Base-by-base conservation (phyloP, 1,140 invertebrate genomes). In the Caenorhabditis inopinata region DNA sequence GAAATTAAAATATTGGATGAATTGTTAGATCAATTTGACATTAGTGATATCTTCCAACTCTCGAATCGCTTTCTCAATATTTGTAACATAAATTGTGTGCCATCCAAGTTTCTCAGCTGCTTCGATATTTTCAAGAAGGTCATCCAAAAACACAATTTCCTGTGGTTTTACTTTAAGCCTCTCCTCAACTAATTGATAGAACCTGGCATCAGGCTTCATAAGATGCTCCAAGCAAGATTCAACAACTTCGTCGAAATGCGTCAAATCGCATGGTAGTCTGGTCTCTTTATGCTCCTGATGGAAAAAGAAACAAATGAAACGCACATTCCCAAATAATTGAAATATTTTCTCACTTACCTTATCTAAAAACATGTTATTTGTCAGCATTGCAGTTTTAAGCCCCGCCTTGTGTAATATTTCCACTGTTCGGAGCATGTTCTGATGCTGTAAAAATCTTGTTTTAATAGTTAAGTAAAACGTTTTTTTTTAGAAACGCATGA, bases 301-400 rank as follows among this genome's bases (percentile, higher is more conserved):
- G n/a, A n/a, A n/a, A n/a, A n/a, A n/a, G n/a, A n/a, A n/a, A n/a
- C n/a, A n/a, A n/a, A n/a, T n/a, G n/a, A n/a, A n/a, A n/a, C n/a
- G n/a, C n/a, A n/a, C n/a, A n/a, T n/a, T n/a, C n/a, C n/a, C n/a
- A 47, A 25, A 32, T 2, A 32, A 46, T 18, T 35, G 6, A 68
- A 42, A 9, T 3, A 32, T 16, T 9, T 42, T 18, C 9, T 23
- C 16, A 3, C 47, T 62, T 6, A 58, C 76, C 53, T 68, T 78
- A 35, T 78, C 76, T 42, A 78, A 42, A 46, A 42, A 53, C 49
- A 51, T 58, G 51, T 78, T 78, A 68, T 78, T 78, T 58, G 76
- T 78, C 7, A 78, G 76, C 49, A 78, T 38, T 1, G 76, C 76
- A 21, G 49, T 78, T 62, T 78, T 78, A 29, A 62, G 47, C 1